Evolutionary conservation across 2,888 invertebrate genomes (phyloP).

Genomic region (Hyposoter didymator): DNA sequence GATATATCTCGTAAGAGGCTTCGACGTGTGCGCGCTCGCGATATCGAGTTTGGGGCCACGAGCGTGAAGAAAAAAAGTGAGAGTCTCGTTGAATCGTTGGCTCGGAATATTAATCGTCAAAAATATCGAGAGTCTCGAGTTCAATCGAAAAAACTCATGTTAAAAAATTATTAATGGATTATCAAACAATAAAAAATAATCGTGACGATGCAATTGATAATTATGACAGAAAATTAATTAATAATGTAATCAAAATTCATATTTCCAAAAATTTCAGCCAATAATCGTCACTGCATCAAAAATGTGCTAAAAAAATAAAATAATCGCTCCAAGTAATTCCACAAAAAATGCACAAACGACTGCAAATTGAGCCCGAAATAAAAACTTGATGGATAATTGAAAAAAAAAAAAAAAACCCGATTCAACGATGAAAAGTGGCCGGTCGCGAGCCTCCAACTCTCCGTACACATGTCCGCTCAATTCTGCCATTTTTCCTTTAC

Average conservation of each 20-base stretch:
- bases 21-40: slow-evolving; percentile 36
- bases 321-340: not conserved
- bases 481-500: slow-evolving; percentile 24
- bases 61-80: slow-evolving; percentile 42
- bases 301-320: not conserved
- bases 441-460: not conserved
- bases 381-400: not conserved
- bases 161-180: not conserved
- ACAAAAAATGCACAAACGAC: not conserved
- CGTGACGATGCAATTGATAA: not conserved
- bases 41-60: slow-evolving; percentile 53
- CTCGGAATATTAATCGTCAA: slow-evolving; percentile 35
- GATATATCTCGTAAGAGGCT: slow-evolving; percentile 64
- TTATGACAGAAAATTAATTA: not conserved
- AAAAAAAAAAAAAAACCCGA: not conserved
- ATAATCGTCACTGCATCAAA: no score
- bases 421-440: not conserved
- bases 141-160: not conserved
- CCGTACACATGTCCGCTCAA: slow-evolving; percentile 9
- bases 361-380: not conserved
- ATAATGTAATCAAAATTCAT: not conserved
- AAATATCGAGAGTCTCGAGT: not conserved
- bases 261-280: no score
- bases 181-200: not conserved
- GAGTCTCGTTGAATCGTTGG: slow-evolving; percentile 23